Evolutionary conservation across 2,888 invertebrate species (phyloP), one percentile per base, ranked within the genome.

Genomic region (Microctonus hyperodae): DNA sequence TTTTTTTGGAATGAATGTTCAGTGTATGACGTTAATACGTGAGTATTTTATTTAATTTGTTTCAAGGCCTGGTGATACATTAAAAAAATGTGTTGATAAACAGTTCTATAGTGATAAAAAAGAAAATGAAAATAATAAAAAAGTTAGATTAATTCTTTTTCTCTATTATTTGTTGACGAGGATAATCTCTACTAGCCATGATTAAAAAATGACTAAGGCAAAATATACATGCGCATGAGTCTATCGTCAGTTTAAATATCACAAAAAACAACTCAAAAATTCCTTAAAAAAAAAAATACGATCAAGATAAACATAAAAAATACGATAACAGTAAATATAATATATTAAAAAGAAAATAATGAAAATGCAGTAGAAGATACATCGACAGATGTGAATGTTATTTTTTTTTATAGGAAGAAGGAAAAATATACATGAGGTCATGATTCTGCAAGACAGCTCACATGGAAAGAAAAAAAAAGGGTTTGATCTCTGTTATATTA

Each of bases 341-440:
- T 33, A 16, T 16, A 56, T 7, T 44, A 22, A 7, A 23, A 35
- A 10, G 11, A 55, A 22, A 57, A n/a, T 13, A 33, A 37, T 20
- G 5, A 16, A 31, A 16, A n/a, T 37, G n/a, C 7, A 44, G 44
- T 16, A 16, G 16, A n/a, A 44, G 16, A 44, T n/a, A 44, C 16
- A 44, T 44, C 16, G 16, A 16, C 44, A 44, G 44, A 44, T 20
- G 44, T 44, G 44, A 16, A n/a, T 4, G 44, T 44, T 44, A n/a
- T 44, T 44, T 44, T 44, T 44, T 44, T n/a, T n/a, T 62, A 22
- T 10, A 25, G 16, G 5, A 16, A 25, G 28, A 63, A 23, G 25
- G 20, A 62, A 55, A 65, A 16, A 60, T 20, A 28, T 59, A 40
- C 16, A 25, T 48, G 28, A 28, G 44, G 13, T 28, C 44, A 22